Conservation (phyloP, 2,113 vertebrate species). For the Hiodon tergisus region DNA sequence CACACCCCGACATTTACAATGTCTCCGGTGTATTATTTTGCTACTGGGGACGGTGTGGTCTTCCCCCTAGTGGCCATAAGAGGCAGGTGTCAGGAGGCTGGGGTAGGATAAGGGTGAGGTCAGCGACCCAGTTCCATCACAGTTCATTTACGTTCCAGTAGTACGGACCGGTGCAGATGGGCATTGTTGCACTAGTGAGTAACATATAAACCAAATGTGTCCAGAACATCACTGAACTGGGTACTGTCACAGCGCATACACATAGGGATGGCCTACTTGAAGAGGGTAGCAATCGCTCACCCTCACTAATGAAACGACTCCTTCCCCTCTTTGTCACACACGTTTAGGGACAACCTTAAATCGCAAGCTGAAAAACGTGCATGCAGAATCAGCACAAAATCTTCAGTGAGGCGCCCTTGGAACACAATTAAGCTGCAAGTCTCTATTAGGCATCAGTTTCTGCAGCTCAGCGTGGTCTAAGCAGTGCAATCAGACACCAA, state of each 20-base stretch:
- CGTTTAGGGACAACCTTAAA: too few relatives aligned
- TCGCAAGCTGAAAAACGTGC: not conserved
- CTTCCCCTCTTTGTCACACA: too few relatives aligned
- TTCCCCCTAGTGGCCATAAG: conserved; percentile 31
- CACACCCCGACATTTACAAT: too few relatives aligned
- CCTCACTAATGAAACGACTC: too few relatives aligned
- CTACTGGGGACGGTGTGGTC: not conserved
- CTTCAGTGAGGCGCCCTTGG: not conserved
- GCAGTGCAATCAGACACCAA: too few relatives aligned
- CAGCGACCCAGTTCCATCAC: conserved; percentile 64
- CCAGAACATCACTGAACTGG: conserved; percentile 19
- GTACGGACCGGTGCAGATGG: conserved; percentile 38
- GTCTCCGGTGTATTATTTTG: too few relatives aligned
- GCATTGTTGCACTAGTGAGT: conserved; percentile 31
- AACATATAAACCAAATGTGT: conserved; percentile 36
- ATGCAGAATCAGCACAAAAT: not conserved
- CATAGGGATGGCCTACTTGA: too few relatives aligned
- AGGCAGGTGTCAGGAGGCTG: conserved; percentile 34
- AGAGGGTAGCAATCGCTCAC: too few relatives aligned
- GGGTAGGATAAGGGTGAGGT: conserved; percentile 35
- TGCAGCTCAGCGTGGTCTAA: not conserved
- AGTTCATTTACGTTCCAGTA: conserved; percentile 54
- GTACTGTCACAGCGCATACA: conserved; percentile 18
- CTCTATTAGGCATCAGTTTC: conserved; percentile 13
- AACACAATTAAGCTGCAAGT: not conserved